phyloP scores from a whole-genome alignment of 2,797 vertebrate species.

The Gallirallus australis region DNA sequence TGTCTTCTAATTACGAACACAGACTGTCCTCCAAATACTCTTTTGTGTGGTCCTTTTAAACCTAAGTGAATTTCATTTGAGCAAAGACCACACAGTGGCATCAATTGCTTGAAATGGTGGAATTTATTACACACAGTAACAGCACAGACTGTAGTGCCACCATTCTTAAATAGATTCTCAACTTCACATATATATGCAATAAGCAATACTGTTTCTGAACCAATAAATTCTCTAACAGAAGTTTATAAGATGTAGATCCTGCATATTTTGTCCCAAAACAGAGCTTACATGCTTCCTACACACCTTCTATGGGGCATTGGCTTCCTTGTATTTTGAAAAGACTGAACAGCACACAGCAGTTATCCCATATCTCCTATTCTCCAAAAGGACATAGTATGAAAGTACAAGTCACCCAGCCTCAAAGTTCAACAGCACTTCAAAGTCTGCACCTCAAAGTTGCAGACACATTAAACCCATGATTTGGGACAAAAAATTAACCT shows the following conservation, averaged over 20 bases:
- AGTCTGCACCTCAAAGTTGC: neutral
- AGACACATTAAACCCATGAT: neutral
- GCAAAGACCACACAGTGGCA: neutral
- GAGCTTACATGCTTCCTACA: neutral
- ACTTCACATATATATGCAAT: neutral
- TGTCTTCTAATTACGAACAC: neutral
- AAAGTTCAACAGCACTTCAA: neutral
- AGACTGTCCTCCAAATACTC: neutral
- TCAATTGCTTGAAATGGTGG: neutral
- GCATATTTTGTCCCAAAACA: neutral
- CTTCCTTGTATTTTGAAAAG: neutral
- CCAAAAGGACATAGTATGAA: neutral
- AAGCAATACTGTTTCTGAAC: neutral
- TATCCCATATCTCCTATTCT: fast-evolving
- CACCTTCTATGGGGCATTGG: neutral
- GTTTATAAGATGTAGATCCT: neutral
- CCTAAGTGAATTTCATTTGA: neutral
- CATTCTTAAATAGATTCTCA: neutral
- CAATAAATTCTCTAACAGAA: neutral
- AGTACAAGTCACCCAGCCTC: neutral
- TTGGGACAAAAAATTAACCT: neutral
- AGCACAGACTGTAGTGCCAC: neutral
- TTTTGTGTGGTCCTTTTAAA: neutral
- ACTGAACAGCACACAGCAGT: neutral
- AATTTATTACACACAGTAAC: neutral